Percentiles rank a stretch among this genome's conserved stretches.
Conservation (phyloP, 1,140 invertebrate genomes). For the Drosophila quadrilineata region DNA sequence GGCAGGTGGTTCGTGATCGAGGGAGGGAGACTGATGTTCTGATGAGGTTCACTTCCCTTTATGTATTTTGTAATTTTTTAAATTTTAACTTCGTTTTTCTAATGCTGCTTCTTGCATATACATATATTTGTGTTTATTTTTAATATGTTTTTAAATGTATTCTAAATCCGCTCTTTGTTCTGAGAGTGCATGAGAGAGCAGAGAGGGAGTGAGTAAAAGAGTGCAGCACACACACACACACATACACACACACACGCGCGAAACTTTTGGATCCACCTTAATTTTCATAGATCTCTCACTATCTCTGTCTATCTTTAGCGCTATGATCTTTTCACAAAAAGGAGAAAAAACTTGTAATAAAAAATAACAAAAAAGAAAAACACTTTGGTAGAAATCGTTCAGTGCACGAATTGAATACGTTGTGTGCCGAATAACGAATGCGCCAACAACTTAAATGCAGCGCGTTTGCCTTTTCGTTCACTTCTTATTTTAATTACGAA, state of each 20-base stretch:
- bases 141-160: constrained; percentile 1
- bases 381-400: too few species aligned
- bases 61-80: too few species aligned
- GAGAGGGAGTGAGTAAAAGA: too few species aligned
- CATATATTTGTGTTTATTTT: background rate
- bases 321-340: constrained; percentile 62
- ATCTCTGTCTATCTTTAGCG: constrained; percentile 21
- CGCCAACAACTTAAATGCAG: too few species aligned
- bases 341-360: too few species aligned
- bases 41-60: too few species aligned
- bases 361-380: too few species aligned
- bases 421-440: constrained; percentile 33
- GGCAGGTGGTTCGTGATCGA: too few species aligned
- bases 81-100: background rate
- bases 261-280: too few species aligned
- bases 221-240: constrained; percentile 6
- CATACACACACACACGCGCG: background rate
- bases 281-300: background rate
- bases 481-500: constrained; percentile 74
- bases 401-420: constrained; percentile 52
- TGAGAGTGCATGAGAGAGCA: too few species aligned
- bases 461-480: too few species aligned
- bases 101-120: background rate
- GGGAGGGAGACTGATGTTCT: too few species aligned
- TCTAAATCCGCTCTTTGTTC: constrained; percentile 21